Evolutionary conservation across 2,113 vertebrate species (phyloP).

Genomic region (Equus przewalskii): DNA sequence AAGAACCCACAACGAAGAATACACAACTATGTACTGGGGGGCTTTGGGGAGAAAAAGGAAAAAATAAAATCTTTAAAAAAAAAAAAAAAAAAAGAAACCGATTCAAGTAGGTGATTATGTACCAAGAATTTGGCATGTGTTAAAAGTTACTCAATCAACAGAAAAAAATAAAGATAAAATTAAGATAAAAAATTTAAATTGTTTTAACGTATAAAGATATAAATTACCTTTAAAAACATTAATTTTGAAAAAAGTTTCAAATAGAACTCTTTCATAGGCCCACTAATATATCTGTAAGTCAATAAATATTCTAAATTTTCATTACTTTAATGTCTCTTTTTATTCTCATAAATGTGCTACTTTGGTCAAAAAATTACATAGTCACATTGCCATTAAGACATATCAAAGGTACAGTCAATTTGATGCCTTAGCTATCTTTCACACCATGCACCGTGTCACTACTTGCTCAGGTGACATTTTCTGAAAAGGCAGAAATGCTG

Average conservation of each 20-base stretch:
- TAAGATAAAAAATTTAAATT: neutral
- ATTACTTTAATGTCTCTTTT: neutral
- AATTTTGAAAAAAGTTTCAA: neutral
- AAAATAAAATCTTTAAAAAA: too few species aligned
- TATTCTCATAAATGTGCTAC: neutral
- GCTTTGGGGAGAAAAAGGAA: too few species aligned
- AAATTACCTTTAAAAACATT: conserved; percentile 6
- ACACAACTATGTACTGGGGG: too few species aligned
- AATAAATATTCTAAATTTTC: neutral
- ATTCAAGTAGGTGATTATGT: neutral
- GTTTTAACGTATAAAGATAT: neutral
- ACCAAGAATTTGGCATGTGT: neutral
- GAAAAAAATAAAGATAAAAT: neutral
- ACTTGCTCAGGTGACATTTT: neutral
- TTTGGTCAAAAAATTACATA: neutral
- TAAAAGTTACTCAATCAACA: neutral
- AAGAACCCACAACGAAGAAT: too few species aligned
- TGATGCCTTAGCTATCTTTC: neutral
- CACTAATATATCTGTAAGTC: neutral
- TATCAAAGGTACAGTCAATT: neutral
- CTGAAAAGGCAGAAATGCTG: neutral
- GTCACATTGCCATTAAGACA: neutral
- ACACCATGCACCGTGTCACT: neutral
- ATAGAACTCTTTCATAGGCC: neutral
- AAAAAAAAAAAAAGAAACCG: neutral